These are phyloP conservation scores for Dasysyrphus albostriatus DNA, from an alignment of 2,888 invertebrate genomes.

Conservation along the genomic window DNA sequence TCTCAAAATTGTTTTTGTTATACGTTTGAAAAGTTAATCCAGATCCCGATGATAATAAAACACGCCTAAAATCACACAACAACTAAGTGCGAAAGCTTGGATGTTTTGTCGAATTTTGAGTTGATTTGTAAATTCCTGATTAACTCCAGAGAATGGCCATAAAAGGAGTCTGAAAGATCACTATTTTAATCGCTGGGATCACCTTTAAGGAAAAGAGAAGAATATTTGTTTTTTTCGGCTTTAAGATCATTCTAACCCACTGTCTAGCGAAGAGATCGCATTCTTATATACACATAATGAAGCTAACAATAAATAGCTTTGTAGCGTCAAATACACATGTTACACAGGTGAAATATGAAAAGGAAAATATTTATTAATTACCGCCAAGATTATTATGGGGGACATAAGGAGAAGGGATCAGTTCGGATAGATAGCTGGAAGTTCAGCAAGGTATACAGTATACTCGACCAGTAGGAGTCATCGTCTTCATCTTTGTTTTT, in stretches of 20 bases:
- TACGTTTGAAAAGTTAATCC: too few species aligned
- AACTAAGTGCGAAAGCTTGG: too few species aligned
- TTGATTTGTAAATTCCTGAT: not conserved
- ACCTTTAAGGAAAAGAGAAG: not conserved
- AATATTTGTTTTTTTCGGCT: not conserved
- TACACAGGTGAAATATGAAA: slow-evolving; percentile 67
- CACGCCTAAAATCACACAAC: too few species aligned
- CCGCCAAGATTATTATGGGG: slow-evolving; percentile 11
- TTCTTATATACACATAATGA: not conserved
- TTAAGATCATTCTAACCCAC: not conserved
- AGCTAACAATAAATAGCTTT: slow-evolving; percentile 15
- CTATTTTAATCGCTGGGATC: not conserved
- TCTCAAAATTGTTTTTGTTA: too few species aligned
- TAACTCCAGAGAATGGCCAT: not conserved
- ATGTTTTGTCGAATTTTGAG: too few species aligned
- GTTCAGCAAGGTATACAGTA: slow-evolving; percentile 47
- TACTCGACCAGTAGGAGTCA: slow-evolving; percentile 43
- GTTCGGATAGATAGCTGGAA: slow-evolving; percentile 56
- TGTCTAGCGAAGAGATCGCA: not conserved
- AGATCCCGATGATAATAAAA: too few species aligned
- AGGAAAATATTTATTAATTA: slow-evolving; percentile 70
- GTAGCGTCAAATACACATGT: slow-evolving; percentile 31
- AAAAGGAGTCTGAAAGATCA: not conserved
- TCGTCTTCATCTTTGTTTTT: not conserved
- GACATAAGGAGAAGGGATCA: not conserved